These are phyloP conservation scores for Chaetogeoica ovagalla DNA, from an alignment of 2,888 invertebrate species.

Conservation along the genomic window DNA sequence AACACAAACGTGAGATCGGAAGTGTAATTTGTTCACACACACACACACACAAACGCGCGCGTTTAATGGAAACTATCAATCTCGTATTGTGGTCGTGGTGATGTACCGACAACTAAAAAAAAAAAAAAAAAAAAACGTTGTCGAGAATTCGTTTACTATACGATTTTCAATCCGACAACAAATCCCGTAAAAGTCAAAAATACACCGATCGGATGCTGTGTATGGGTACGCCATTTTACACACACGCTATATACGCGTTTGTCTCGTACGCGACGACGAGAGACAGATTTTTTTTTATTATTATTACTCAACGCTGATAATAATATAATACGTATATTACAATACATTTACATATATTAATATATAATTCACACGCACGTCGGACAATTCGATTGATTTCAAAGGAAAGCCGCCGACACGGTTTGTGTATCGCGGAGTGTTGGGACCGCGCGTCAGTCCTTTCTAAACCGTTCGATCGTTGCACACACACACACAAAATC, in stretches of 20 bases:
- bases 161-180: neutral
- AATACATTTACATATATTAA: conserved; percentile 1
- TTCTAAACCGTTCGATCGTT: conserved; percentile 26
- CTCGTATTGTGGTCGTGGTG: neutral
- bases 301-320: no score
- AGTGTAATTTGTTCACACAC: neutral
- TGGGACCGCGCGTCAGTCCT: conserved; percentile 35
- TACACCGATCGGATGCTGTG: neutral
- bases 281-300: no score
- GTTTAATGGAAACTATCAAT: conserved; percentile 8
- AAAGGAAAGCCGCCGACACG: conserved; percentile 35
- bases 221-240: neutral
- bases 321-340: neutral
- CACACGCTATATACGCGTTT: neutral
- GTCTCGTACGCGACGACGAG: neutral
- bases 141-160: neutral
- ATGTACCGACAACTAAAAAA: neutral
- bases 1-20: neutral
- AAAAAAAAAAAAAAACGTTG: no score
- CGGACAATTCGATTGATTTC: conserved; percentile 40
- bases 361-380: conserved; percentile 12
- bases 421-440: conserved; percentile 5
- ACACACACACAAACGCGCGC: neutral
- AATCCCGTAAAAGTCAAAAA: neutral
- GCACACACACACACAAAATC: neutral